These are phyloP conservation scores for Ascaphus truei DNA, from an alignment of 2,113 vertebrate species.

Conservation along the genomic window DNA sequence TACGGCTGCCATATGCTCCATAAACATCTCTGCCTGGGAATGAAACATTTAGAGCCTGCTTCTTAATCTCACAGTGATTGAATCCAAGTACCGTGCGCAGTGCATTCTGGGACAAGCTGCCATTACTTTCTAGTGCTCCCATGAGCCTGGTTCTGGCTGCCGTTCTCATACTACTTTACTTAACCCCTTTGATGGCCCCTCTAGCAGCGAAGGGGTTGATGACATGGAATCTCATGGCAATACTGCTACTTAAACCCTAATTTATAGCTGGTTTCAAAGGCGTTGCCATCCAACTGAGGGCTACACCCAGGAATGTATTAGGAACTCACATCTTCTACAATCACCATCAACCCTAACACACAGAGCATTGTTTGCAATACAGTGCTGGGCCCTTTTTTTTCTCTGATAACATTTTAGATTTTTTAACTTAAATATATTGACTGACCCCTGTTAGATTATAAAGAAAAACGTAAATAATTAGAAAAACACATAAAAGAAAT, in stretches of 20 bases:
- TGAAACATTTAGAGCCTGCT: background rate
- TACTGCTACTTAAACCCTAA: background rate
- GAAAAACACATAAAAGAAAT: too few species aligned
- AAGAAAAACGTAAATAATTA: too few species aligned
- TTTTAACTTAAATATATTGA: too few species aligned
- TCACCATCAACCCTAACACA: too few species aligned
- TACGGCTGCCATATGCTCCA: constrained; percentile 17
- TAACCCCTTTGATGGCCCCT: background rate
- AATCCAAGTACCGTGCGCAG: background rate
- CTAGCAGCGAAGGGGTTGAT: background rate
- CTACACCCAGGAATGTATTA: too few species aligned
- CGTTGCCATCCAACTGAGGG: too few species aligned
- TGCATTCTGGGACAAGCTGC: background rate
- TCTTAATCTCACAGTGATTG: constrained; percentile 28
- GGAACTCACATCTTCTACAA: too few species aligned
- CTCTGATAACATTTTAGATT: too few species aligned
- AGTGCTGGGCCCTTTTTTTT: too few species aligned
- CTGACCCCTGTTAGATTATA: too few species aligned
- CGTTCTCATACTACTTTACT: background rate
- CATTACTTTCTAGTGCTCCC: background rate
- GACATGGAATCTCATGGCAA: background rate
- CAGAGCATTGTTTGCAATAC: too few species aligned
- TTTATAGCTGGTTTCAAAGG: too few species aligned
- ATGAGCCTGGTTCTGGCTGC: background rate
- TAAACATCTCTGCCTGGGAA: constrained; percentile 17